Evolutionary conservation across 2,888 invertebrate genomes (phyloP).

Genomic region (Machimus rusticus): DNA sequence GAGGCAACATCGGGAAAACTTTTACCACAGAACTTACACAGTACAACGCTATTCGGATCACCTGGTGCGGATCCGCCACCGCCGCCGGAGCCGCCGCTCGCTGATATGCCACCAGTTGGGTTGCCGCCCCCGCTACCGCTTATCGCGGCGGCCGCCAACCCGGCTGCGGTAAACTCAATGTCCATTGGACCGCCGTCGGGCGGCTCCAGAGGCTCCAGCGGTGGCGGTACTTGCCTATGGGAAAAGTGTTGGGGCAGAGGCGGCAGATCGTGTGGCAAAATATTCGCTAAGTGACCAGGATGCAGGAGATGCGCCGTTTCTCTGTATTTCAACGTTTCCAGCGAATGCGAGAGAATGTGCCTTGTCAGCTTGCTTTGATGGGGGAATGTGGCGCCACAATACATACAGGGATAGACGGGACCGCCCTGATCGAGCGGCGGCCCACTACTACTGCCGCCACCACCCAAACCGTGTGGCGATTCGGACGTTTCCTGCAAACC

Average conservation of each 20-base stretch:
- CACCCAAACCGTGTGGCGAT: constrained; percentile 73
- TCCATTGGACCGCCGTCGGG: constrained; percentile 55
- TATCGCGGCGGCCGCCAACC: constrained; percentile 62
- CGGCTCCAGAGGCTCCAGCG: constrained; percentile 58
- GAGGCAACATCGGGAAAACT: constrained; percentile 90
- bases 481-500: constrained; percentile 86
- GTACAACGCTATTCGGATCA: constrained; percentile 79
- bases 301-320: constrained; percentile 70
- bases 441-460: constrained; percentile 52
- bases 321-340: constrained; percentile 86
- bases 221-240: constrained; percentile 55
- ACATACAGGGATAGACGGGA: constrained; percentile 81
- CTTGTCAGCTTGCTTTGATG: constrained; percentile 91
- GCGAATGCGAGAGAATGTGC: constrained; percentile 87
- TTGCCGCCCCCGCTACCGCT: constrained; percentile 49
- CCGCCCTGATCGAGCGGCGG: constrained; percentile 51
- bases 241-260: constrained; percentile 61
- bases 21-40: constrained; percentile 93
- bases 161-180: constrained; percentile 53
- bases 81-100: constrained; percentile 66
- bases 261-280: constrained; percentile 58
- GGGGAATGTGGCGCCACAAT: constrained; percentile 87
- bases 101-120: constrained; percentile 62
- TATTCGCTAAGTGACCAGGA: constrained; percentile 71
- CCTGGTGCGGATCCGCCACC: constrained; percentile 59